Percentiles rank a stretch among this genome's conserved stretches.
Conservation (phyloP, 1,140 invertebrate genomes). For the Drosophila burlai region DNA sequence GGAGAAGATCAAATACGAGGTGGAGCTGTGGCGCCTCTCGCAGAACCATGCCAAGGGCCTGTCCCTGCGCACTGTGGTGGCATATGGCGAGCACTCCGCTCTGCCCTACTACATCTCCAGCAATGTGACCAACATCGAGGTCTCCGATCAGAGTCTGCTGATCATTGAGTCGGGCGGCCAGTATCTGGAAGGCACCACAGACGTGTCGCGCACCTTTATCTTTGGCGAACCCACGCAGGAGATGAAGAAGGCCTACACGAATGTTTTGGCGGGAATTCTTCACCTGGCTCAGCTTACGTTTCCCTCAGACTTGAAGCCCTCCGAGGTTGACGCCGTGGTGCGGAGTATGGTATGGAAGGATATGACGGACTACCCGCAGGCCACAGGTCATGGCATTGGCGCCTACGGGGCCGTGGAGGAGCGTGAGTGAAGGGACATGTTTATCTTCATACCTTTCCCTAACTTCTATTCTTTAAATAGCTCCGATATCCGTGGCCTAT, state of each 20-base stretch:
- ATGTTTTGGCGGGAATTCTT: slow-evolving; percentile 95
- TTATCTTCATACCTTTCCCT: slow-evolving; percentile 6
- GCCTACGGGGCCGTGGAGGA: slow-evolving; percentile 89
- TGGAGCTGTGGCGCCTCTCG: slow-evolving; percentile 89
- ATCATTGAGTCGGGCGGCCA: slow-evolving; percentile 91
- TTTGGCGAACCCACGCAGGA: slow-evolving; percentile 92
- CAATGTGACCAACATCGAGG: slow-evolving; percentile 89
- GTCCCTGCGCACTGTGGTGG: slow-evolving; percentile 95
- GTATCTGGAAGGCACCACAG: slow-evolving; percentile 95
- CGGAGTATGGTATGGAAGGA: slow-evolving; percentile 92
- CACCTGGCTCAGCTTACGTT: slow-evolving; percentile 89
- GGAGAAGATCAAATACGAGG: slow-evolving; percentile 88
- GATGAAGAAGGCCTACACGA: slow-evolving; percentile 94
- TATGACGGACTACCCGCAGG: slow-evolving; percentile 93
- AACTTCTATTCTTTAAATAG: slow-evolving; percentile 84
- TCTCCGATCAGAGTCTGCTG: slow-evolving; percentile 89
- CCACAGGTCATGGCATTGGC: slow-evolving; percentile 96
- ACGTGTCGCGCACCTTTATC: slow-evolving; percentile 96
- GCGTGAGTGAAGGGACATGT: slow-evolving; percentile 43
- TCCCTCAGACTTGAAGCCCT: slow-evolving; percentile 88
- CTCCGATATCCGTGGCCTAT: slow-evolving; percentile 89
- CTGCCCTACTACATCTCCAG: slow-evolving; percentile 95
- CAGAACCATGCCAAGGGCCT: slow-evolving; percentile 90
- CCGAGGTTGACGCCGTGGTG: slow-evolving; percentile 91
- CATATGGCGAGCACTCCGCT: slow-evolving; percentile 94